Evolutionary conservation across 2,113 vertebrate species (phyloP), one percentile per base, ranked within the genome.

Genomic region (Chaenocephalus aceratus): DNA sequence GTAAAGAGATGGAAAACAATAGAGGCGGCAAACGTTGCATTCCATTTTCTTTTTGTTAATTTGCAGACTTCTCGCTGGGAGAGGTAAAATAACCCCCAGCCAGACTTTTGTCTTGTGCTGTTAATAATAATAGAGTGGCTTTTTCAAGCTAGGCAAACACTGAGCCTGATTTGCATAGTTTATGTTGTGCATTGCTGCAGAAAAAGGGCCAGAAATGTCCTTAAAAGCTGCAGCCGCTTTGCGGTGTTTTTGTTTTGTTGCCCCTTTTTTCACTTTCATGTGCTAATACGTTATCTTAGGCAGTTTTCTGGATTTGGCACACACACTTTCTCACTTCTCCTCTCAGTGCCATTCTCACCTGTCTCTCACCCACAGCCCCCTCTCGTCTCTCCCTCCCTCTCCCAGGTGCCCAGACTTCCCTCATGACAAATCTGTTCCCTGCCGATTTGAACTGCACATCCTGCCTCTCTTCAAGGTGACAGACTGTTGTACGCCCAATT

Each of bases 41-140:
- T 84, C 74, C 92, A 86, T 91, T 92, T 93, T 90, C 82, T 90
- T 88, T 92, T 80, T 85, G 82, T 91, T 94, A 88, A 91, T 86
- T 90, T 89, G 88, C 74, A 69, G 82, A 84, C 86, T 86, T 83
- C 94, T 93, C 82, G 56, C 92, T 92, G 94, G 88, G 94, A 89
- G 92, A 92, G 87, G 88, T 93, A 94, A 94, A 95, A 95, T 94
- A 95, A 94, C 92, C 93, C 90, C 85, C 86, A 92, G 92, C 89
- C 81, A 93, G 87, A 90, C 80, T 91, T 90, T 87, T 89, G 87
- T 86, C 73, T 89, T 86, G 83, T 88, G 86, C 88, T 88, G 86
- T 88, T 92, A 90, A 93, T 94, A 92, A 94, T 91, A 95, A 94
- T 91, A 92, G 83, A 86, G 85, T 88, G 89, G 92, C 91, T 92